Conservation (phyloP, 2,113 vertebrate species). For the Ophthalmolycus amberensis region DNA sequence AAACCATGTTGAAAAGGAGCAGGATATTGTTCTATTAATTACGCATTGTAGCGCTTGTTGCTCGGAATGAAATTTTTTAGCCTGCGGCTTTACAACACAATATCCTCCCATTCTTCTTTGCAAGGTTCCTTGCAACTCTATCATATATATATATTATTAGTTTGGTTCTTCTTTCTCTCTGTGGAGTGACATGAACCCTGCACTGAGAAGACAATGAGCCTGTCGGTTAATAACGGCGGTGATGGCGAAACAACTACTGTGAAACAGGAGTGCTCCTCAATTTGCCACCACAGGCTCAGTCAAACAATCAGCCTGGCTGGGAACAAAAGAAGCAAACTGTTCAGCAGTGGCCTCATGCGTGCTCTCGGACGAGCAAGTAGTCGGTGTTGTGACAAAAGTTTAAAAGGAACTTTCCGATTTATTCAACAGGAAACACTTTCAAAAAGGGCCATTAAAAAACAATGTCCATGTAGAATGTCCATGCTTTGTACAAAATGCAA, state of each 20-base stretch:
- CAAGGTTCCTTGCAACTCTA: neutral
- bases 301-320: neutral
- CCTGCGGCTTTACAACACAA: constrained; percentile 1
- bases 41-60: neutral
- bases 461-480: neutral
- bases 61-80: neutral
- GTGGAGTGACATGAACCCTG: neutral
- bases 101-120: neutral
- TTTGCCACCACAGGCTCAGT: neutral
- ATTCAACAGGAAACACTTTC: constrained; percentile 16
- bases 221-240: neutral
- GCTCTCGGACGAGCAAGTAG: neutral
- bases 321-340: neutral
- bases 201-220: neutral
- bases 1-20: constrained; percentile 13
- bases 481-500: constrained; percentile 13
- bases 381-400: constrained; percentile 5
- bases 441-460: constrained; percentile 25
- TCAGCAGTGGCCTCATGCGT: neutral
- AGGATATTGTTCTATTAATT: constrained; percentile 43
- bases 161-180: neutral
- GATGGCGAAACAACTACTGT: constrained; percentile 11
- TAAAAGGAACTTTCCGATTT: constrained; percentile 11
- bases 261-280: neutral
- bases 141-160: neutral